Evolutionary conservation across 2,888 invertebrate genomes (phyloP).

Genomic region (Agrochola litura): DNA sequence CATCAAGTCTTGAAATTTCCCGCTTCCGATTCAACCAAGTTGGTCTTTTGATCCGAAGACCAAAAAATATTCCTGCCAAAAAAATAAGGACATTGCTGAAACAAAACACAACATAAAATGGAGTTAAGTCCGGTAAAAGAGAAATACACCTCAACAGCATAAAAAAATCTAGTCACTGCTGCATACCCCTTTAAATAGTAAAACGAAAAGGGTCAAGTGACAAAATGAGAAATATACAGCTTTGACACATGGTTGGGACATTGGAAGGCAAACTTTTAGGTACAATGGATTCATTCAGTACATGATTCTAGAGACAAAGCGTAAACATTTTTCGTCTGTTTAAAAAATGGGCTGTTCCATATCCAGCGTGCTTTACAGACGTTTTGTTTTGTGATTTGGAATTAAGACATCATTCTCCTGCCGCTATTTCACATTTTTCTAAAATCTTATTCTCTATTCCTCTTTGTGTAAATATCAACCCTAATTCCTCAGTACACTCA

Average conservation of each 20-base stretch:
- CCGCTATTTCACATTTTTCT: neutral
- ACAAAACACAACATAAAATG: constrained; percentile 42
- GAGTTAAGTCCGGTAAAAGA: neutral
- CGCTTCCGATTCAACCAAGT: no score
- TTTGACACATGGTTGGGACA: neutral
- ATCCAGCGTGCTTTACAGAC: neutral
- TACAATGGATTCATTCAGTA: neutral
- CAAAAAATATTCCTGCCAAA: neutral
- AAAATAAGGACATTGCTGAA: neutral
- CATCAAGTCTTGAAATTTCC: no score
- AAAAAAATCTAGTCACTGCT: constrained; percentile 35
- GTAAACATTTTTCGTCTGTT: no score
- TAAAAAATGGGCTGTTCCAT: no score
- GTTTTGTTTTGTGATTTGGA: neutral
- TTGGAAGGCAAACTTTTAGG: neutral
- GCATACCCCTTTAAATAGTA: constrained; percentile 44
- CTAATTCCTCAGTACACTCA: constrained; percentile 39
- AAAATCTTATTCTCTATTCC: constrained; percentile 1
- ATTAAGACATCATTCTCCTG: no score
- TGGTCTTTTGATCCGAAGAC: neutral
- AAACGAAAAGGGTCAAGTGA: constrained; percentile 35
- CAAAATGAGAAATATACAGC: constrained; percentile 1
- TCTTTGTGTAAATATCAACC: constrained; percentile 42
- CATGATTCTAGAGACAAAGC: neutral
- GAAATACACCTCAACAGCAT: constrained; percentile 18